A percentile compares a stretch with the other conserved stretches of the same genome.
Conservation (phyloP, 2,113 vertebrate species). For the Ameiurus melas region DNA sequence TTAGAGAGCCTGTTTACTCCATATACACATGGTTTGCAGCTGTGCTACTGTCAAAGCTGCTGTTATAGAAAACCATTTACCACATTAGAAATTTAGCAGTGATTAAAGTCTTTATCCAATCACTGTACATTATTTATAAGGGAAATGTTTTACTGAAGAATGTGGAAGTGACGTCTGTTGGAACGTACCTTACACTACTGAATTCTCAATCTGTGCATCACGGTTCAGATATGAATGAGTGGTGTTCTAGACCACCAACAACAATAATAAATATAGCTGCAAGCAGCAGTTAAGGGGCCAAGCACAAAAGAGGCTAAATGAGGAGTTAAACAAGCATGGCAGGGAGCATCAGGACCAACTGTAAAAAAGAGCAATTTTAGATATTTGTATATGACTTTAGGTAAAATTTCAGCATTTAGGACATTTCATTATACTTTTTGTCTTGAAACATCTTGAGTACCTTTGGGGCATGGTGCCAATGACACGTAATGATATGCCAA, state of each 20-base stretch:
- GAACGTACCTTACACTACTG: background rate
- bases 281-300: no score
- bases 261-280: no score
- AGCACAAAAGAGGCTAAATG: no score
- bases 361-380: no score
- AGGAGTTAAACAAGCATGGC: no score
- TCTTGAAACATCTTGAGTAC: no score
- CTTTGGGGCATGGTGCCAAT: no score
- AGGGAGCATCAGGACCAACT: no score
- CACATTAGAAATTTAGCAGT: background rate
- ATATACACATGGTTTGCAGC: background rate
- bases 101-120: background rate
- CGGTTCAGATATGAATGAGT: background rate
- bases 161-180: background rate
- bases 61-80: background rate
- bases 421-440: no score
- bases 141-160: background rate
- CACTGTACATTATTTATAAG: background rate
- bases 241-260: background rate
- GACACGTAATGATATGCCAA: no score
- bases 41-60: background rate
- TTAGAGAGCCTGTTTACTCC: background rate
- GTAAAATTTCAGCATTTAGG: no score
- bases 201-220: background rate
- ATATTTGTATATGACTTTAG: no score